Evolutionary conservation across 2,797 vertebrate species (phyloP).

Genomic region (Pantherophis alleghaniensis): DNA sequence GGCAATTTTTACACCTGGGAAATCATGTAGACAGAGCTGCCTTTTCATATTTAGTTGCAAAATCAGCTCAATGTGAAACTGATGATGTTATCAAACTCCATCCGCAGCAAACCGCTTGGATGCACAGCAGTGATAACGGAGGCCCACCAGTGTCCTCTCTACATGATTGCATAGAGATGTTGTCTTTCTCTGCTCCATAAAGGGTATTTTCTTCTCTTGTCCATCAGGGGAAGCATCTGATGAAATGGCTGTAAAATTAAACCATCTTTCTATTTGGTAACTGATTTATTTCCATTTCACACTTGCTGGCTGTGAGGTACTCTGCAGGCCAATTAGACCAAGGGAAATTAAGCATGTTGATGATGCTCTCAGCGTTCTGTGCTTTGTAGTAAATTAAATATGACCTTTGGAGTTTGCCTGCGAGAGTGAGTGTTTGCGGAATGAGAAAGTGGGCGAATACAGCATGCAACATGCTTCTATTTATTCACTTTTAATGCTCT

Average conservation of each 20-base stretch:
- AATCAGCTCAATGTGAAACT: neutral
- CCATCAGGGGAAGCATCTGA: neutral
- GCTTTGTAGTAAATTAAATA: conserved; percentile 46
- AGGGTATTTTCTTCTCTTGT: neutral
- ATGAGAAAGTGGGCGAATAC: neutral
- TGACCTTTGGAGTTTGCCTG: conserved; percentile 19
- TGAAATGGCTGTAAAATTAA: neutral
- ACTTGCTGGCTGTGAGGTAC: neutral
- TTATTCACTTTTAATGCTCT: conserved; percentile 40
- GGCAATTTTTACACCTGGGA: neutral
- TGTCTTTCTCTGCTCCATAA: neutral
- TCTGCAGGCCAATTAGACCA: conserved; percentile 12
- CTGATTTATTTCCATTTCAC: neutral
- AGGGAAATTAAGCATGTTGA: neutral
- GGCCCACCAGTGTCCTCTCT: neutral
- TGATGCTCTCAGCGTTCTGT: neutral
- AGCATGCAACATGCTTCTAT: conserved; percentile 12
- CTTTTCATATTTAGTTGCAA: neutral
- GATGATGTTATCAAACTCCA: neutral
- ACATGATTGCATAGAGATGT: neutral
- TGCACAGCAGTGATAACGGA: neutral
- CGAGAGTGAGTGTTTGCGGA: conserved; percentile 22
- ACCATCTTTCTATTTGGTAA: conserved; percentile 1
- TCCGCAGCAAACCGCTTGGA: neutral
- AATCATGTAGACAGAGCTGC: neutral